Base-by-base conservation (phyloP, 2,797 vertebrate genomes). In the Eleutherodactylus coqui region DNA sequence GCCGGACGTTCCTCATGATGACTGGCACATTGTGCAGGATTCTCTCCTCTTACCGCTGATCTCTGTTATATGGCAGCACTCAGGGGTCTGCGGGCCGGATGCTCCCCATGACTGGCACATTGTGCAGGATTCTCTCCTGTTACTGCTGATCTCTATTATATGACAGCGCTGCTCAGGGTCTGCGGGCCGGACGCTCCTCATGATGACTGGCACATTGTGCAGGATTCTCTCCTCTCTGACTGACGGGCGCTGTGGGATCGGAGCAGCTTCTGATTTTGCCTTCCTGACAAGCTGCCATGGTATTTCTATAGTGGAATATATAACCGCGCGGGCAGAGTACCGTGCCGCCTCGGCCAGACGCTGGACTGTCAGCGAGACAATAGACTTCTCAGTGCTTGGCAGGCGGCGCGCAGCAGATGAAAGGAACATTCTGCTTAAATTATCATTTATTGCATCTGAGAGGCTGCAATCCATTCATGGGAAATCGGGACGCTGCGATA, bases 401-500 rank as follows among this genome's bases (percentile, higher is more conserved):
- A 43, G 78, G 41, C 29, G 49, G 75, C 16, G 0, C 11, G 47
- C 21, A 51, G 76, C 49, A 77, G 51, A 58, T 38, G 29, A 78
- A n/a, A 53, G 34, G 24, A 78, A n/a, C 5, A 41, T 58, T 78
- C 17, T 77, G 5, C 34, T 60, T 27, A 58, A 60, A 78, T 78
- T 78, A 58, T 60, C 76, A 38, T 60, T 77, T 36, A 38, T 38
- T 34, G 17, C 51, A 41, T 78, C 76, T n/a, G 75, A 58, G 17
- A 9, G 32, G 75, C 75, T 53, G 29, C 19, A 55, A 77, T 1
- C 29, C 34, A 34, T 51, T 76, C 47, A 38, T 21, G 34, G 14
- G 29, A 41, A 70, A 21, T 4, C 32, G 16, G 38, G 24, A 55
- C 5, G 51, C 7, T 7, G 34, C 21, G 47, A 55, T 36, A 9